Percentiles rank a stretch among this genome's conserved stretches.
phyloP scores from a whole-genome alignment of 2,888 invertebrate species.

The Agriotes lineatus region DNA sequence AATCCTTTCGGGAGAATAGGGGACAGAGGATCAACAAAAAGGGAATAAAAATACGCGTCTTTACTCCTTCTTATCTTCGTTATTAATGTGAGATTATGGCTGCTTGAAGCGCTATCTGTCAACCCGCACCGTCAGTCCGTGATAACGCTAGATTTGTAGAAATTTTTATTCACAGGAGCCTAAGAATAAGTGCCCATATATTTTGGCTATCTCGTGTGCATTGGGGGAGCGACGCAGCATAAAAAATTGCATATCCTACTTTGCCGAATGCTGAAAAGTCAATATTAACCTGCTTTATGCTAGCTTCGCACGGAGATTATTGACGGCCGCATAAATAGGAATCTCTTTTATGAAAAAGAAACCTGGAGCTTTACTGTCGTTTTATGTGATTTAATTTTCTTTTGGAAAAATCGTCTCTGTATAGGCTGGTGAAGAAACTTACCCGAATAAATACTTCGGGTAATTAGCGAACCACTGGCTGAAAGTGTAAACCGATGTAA shows the following conservation, averaged over 20 bases:
- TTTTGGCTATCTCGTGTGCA: conserved; percentile 16
- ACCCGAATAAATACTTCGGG: no score
- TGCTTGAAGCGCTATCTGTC: conserved; percentile 34
- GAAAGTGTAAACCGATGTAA: no score
- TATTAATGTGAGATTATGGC: conserved; percentile 35
- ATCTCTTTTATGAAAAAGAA: no score
- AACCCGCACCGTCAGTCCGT: conserved; percentile 36
- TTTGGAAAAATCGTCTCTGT: no score
- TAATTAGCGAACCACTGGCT: no score
- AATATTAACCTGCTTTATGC: background rate
- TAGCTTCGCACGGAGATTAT: background rate
- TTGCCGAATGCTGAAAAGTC: background rate
- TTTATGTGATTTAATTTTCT: no score
- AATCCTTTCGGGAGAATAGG: conserved; percentile 10
- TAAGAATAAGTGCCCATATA: conserved; percentile 26
- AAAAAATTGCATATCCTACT: conserved; percentile 15
- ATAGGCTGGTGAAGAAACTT: no score
- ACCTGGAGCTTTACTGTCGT: no score
- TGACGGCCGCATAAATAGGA: no score
- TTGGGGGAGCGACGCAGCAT: background rate
- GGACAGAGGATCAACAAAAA: conserved; percentile 17
- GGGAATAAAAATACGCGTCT: conserved; percentile 22
- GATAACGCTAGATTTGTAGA: conserved; percentile 32
- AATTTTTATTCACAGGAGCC: conserved; percentile 29
- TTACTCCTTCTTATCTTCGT: conserved; percentile 23